A percentile compares a stretch with the other conserved stretches of the same genome.
phyloP scores from a whole-genome alignment of 2,797 vertebrate species.

The Sciurus carolinensis region DNA sequence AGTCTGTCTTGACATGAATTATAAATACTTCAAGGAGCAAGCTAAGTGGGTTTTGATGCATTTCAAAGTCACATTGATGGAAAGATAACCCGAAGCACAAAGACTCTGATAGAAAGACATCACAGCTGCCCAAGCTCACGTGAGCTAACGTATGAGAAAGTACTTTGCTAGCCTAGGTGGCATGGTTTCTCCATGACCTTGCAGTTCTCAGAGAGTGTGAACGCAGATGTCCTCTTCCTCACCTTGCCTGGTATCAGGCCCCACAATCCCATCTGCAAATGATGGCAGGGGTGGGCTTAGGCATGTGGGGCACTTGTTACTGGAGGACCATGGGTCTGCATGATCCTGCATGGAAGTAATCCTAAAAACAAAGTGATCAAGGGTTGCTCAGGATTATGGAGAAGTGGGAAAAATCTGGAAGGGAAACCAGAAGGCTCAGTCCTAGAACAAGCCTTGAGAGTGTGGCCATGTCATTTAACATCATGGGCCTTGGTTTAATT shows the following conservation, averaged over 20 bases:
- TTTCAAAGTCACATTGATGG: background rate
- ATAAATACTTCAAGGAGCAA: background rate
- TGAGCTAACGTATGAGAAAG: background rate
- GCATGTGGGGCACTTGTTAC: rapidly evolving
- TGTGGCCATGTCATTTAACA: background rate
- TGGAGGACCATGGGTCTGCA: background rate
- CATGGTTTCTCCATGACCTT: background rate
- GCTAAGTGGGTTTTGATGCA: background rate
- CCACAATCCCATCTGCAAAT: background rate
- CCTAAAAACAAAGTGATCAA: background rate
- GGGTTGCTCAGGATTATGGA: background rate
- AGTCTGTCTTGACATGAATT: background rate
- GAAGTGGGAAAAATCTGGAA: background rate
- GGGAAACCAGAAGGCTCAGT: background rate
- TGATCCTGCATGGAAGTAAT: background rate
- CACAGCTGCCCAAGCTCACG: background rate
- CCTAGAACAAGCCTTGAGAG: background rate
- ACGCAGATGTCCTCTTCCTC: background rate
- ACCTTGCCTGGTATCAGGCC: background rate
- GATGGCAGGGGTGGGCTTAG: background rate
- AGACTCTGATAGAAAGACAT: background rate
- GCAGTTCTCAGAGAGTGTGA: background rate
- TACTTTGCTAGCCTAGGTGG: background rate
- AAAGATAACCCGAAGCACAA: background rate
- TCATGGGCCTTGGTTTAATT: conserved; percentile 5